These are phyloP conservation scores for Scleropages formosus DNA, from an alignment of 2,797 vertebrate genomes.

Conservation along the genomic window DNA sequence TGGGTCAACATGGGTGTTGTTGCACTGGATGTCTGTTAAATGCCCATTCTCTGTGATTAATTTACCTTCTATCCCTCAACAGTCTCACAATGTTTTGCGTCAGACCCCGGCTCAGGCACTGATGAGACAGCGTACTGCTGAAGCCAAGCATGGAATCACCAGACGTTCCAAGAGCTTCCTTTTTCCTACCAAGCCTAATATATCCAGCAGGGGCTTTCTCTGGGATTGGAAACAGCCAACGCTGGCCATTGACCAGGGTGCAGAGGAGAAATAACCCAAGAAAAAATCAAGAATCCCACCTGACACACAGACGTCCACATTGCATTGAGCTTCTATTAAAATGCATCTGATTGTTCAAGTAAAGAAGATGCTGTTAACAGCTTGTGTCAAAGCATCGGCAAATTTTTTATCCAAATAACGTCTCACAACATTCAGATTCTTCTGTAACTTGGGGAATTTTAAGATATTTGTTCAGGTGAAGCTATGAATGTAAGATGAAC, in stretches of 20 bases:
- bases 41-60: not conserved
- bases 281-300: constrained; percentile 9
- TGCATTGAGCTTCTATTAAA: not conserved
- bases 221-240: constrained; percentile 48
- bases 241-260: constrained; percentile 22
- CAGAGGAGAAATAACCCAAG: constrained; percentile 30
- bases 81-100: constrained; percentile 47
- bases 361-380: too few relatives aligned
- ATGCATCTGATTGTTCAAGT: not conserved
- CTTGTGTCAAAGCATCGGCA: too few relatives aligned
- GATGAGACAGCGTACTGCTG: constrained; percentile 65
- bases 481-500: too few relatives aligned
- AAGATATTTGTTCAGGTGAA: too few relatives aligned
- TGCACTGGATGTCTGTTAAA: too few relatives aligned
- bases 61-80: constrained; percentile 20
- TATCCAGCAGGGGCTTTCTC: constrained; percentile 36
- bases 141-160: constrained; percentile 44
- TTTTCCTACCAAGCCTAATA: constrained; percentile 52
- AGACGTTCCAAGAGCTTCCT: constrained; percentile 42
- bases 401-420: too few relatives aligned
- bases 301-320: not conserved
- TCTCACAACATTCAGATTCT: too few relatives aligned
- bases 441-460: too few relatives aligned
- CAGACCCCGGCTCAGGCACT: constrained; percentile 61
- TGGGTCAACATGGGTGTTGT: too few relatives aligned